phyloP scores from a whole-genome alignment of 2,888 invertebrate species.

The Epistrophe grossulariae region DNA sequence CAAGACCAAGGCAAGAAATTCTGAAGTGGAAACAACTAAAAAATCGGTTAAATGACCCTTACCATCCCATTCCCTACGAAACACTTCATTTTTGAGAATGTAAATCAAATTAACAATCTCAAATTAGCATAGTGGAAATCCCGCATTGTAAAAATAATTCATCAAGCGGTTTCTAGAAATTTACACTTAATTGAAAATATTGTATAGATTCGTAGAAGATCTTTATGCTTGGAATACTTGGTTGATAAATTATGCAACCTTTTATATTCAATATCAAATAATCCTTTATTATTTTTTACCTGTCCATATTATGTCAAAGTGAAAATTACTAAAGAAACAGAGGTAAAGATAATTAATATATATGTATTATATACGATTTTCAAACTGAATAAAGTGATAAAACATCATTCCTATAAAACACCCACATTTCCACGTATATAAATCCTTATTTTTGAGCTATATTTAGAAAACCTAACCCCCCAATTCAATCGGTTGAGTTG shows the following conservation, averaged over 20 bases:
- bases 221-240: neutral
- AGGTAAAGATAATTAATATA: too few relatives aligned
- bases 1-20: too few relatives aligned
- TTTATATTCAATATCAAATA: neutral
- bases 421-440: neutral
- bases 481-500: conserved; percentile 12
- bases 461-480: conserved; percentile 5
- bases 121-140: too few relatives aligned
- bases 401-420: conserved; percentile 4
- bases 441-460: conserved; percentile 13
- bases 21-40: too few relatives aligned
- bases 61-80: too few relatives aligned
- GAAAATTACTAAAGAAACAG: neutral
- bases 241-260: neutral
- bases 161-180: too few relatives aligned
- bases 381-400: conserved; percentile 10
- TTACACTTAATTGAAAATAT: neutral
- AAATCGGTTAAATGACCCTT: too few relatives aligned
- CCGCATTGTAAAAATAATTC: too few relatives aligned
- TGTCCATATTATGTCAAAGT: neutral
- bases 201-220: neutral
- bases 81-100: too few relatives aligned
- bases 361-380: neutral
- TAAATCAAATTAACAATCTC: too few relatives aligned
- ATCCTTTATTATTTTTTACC: neutral